phyloP scores from a whole-genome alignment of 2,113 vertebrate genomes.

The Cottus gobio region DNA sequence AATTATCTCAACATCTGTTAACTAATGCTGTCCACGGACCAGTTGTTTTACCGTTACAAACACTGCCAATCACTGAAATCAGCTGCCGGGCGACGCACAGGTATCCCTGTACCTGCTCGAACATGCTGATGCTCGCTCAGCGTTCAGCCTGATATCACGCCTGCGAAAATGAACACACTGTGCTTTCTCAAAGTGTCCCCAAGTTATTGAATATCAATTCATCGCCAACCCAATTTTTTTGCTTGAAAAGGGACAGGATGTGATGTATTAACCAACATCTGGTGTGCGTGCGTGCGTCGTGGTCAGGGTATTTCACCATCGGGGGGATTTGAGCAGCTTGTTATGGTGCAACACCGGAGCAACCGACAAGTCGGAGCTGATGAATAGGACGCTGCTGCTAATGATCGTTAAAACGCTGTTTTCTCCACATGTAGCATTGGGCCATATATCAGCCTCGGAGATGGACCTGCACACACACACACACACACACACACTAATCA shows the following conservation, averaged over 20 bases:
- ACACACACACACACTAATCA: constrained; percentile 48
- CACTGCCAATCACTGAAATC: background rate
- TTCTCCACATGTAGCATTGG: constrained; percentile 56
- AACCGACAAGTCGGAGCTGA: constrained; percentile 66
- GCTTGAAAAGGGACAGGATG: constrained; percentile 4
- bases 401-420: constrained; percentile 66
- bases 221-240: constrained; percentile 6
- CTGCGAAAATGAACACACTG: background rate
- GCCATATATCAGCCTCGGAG: constrained; percentile 65
- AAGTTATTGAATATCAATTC: constrained; percentile 40
- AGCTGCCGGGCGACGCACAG: background rate
- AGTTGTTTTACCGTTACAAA: background rate
- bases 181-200: constrained; percentile 6
- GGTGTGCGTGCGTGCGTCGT: background rate
- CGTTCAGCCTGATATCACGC: background rate
- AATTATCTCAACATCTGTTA: background rate
- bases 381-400: constrained; percentile 66
- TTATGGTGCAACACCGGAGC: constrained; percentile 73
- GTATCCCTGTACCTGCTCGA: background rate
- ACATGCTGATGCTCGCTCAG: background rate
- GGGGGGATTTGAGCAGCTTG: constrained; percentile 53
- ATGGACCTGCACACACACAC: constrained; percentile 41
- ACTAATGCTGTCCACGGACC: background rate
- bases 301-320: constrained; percentile 56
- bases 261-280: constrained; percentile 21